phyloP scores from a whole-genome alignment of 2,113 vertebrate species.

The Carassius auratus region DNA sequence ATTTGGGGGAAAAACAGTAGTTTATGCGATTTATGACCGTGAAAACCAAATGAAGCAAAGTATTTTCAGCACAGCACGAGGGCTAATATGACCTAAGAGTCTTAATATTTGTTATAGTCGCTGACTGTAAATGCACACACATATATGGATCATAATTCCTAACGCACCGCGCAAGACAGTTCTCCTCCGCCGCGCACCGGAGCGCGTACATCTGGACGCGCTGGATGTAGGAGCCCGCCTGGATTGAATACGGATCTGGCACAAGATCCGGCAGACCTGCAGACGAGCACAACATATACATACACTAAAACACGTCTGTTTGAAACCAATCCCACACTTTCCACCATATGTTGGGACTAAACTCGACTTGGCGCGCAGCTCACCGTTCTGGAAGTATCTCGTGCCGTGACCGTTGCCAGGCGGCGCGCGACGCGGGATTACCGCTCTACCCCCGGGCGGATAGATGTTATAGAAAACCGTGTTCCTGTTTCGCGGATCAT shows the following conservation, averaged over 20 bases:
- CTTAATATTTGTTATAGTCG: not conserved
- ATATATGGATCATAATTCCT: not conserved
- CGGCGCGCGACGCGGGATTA: conserved; percentile 58
- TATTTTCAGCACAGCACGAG: not conserved
- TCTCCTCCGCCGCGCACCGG: conserved; percentile 83
- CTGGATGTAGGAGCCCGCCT: conserved; percentile 82
- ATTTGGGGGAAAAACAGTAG: too few species aligned
- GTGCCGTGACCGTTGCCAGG: conserved; percentile 76
- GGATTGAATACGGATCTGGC: conserved; percentile 82
- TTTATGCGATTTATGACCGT: too few species aligned
- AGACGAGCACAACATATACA: conserved; percentile 13
- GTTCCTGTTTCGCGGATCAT: conserved; percentile 77
- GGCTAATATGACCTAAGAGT: not conserved
- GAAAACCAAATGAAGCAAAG: too few species aligned
- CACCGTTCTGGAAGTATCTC: conserved; percentile 80
- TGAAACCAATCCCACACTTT: not conserved
- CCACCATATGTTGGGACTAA: not conserved
- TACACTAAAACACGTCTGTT: not conserved
- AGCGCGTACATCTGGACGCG: conserved; percentile 83
- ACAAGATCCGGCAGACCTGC: conserved; percentile 82
- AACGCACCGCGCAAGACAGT: conserved; percentile 80
- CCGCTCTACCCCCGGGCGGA: conserved; percentile 62
- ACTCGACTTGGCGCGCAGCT: conserved; percentile 41
- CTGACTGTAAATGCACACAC: not conserved
- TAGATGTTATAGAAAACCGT: conserved; percentile 76